phyloP scores from a whole-genome alignment of 2,797 vertebrate species.

The Myiothlypis chrysogaster region DNA sequence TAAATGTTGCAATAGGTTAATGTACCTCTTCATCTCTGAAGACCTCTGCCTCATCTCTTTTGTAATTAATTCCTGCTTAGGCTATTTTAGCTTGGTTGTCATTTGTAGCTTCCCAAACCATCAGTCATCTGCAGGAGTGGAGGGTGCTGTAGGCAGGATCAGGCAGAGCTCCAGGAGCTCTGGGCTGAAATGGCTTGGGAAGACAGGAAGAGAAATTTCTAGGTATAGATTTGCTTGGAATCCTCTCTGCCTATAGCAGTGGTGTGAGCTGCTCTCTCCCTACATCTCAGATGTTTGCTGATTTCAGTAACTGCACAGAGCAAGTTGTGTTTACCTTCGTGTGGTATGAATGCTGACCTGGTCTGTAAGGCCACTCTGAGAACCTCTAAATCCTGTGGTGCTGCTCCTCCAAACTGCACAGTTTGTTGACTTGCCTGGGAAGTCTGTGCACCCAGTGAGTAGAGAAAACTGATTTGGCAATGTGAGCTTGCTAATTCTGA shows the following conservation, averaged over 20 bases:
- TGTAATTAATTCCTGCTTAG: constrained; percentile 23
- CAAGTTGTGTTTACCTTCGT: background rate
- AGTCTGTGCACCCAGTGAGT: background rate
- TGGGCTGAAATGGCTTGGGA: background rate
- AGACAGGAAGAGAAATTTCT: background rate
- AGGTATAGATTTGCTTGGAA: background rate
- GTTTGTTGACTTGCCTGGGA: constrained; percentile 58
- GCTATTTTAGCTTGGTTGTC: background rate
- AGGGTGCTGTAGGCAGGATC: background rate
- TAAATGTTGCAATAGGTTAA: background rate
- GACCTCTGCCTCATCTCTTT: background rate
- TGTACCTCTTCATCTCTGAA: constrained; percentile 15
- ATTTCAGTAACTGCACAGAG: background rate
- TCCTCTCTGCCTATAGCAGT: background rate
- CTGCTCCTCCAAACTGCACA: background rate
- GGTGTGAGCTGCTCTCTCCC: background rate
- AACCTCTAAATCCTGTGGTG: constrained; percentile 12
- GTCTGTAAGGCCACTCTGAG: background rate
- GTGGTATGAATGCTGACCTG: background rate
- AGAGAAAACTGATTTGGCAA: constrained; percentile 34
- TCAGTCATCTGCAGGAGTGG: background rate
- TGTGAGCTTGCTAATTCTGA: constrained; percentile 9
- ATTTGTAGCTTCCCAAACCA: background rate
- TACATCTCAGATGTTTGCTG: background rate
- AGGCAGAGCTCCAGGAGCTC: background rate